A percentile compares a stretch with the other conserved stretches of the same genome.
Evolutionary conservation across 2,113 vertebrate genomes (phyloP).

Genomic region (Vulpes lagopus): DNA sequence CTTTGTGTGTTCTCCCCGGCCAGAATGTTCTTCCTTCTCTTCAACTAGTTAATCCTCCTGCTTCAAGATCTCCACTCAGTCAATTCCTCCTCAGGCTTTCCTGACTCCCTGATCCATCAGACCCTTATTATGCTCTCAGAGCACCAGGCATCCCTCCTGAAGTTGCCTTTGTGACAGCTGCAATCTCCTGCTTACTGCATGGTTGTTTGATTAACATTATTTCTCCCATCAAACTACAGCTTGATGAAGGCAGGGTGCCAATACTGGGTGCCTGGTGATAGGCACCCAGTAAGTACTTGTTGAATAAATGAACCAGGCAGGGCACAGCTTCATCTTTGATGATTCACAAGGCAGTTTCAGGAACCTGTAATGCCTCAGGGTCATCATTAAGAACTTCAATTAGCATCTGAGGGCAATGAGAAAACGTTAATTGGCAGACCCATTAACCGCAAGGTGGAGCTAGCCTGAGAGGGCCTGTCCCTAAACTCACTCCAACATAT

Average conservation of each 20-base stretch:
- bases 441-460: slow-evolving; percentile 52
- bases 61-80: neutral
- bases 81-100: neutral
- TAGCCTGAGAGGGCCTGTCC: slow-evolving; percentile 16
- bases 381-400: slow-evolving; percentile 13
- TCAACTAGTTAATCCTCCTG: neutral
- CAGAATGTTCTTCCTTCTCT: neutral
- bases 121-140: neutral
- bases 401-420: slow-evolving; percentile 35
- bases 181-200: neutral
- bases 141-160: neutral
- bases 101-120: neutral
- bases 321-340: neutral
- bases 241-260: neutral
- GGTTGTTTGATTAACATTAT: neutral
- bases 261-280: neutral
- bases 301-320: neutral
- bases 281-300: neutral
- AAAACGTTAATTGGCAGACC: slow-evolving; percentile 32
- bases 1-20: neutral
- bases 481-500: neutral
- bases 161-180: neutral
- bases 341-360: slow-evolving; percentile 44
- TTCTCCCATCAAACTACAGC: neutral
- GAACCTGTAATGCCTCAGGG: neutral